Percentiles rank a stretch among this genome's conserved stretches.
These are phyloP conservation scores for Toxotes jaculatrix DNA, from an alignment of 2,113 vertebrate genomes.

Conservation along the genomic window DNA sequence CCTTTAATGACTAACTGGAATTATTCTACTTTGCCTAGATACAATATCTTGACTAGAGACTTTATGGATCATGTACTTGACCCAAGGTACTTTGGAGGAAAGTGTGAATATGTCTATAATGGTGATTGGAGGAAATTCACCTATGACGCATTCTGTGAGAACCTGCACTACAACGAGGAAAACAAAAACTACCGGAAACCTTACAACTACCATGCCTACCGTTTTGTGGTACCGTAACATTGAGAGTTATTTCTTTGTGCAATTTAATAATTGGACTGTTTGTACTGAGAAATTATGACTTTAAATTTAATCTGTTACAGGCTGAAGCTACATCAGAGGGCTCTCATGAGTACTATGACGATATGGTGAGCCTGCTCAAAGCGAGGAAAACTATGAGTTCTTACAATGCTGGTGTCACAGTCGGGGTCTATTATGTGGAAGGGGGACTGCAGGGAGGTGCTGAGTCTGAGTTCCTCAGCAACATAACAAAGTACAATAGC, in stretches of 20 bases:
- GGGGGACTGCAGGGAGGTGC: slow-evolving; percentile 32
- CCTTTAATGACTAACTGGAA: not conserved
- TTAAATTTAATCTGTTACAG: slow-evolving; percentile 72
- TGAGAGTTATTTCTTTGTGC: not conserved
- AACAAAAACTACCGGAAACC: slow-evolving; percentile 94
- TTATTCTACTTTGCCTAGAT: slow-evolving; percentile 79
- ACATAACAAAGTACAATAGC: slow-evolving; percentile 80
- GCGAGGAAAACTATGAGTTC: slow-evolving; percentile 74
- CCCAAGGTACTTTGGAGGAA: slow-evolving; percentile 86
- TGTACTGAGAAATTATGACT: not conserved
- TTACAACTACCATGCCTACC: slow-evolving; percentile 91
- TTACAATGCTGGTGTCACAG: not conserved
- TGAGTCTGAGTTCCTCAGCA: slow-evolving; percentile 70
- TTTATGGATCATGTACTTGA: slow-evolving; percentile 84
- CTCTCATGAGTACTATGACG: slow-evolving; percentile 82
- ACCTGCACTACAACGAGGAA: slow-evolving; percentile 87
- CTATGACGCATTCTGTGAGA: slow-evolving; percentile 90
- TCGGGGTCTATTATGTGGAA: slow-evolving; percentile 39
- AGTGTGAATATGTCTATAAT: slow-evolving; percentile 92
- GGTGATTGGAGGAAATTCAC: slow-evolving; percentile 92
- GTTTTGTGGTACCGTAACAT: slow-evolving; percentile 84
- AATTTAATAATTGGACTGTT: not conserved
- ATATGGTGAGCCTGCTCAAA: slow-evolving; percentile 81
- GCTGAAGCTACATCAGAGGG: slow-evolving; percentile 88
- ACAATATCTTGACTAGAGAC: slow-evolving; percentile 86